Base-by-base conservation (phyloP, 1,140 invertebrate genomes). In the Ostrea denselamellosa region DNA sequence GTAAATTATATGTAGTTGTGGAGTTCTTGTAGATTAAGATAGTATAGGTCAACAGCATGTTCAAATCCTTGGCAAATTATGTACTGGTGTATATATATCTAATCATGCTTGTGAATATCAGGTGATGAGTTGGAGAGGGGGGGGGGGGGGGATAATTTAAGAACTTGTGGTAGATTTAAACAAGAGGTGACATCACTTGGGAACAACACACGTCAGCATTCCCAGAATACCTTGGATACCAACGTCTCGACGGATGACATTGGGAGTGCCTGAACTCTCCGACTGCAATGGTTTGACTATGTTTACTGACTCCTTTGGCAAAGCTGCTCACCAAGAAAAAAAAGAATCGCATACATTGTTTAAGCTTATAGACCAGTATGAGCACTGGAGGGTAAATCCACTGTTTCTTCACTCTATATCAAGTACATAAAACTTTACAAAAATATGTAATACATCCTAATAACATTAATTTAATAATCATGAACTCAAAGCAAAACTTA, bases 281-380 rank as follows among this genome's bases (percentile, higher is more conserved):
- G 88, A 71, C 65, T 51, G 86, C 58, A 89, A 84, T 3, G 88
- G 88, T 77, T 89, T 89, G 28, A 89, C 88, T 25, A 89, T 68
- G 58, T 89, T 89, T 12, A 89, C 58, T 9, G 86, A 77, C 68
- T 89, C 88, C 53, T 89, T 89, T 8, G 87, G 83, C 52, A 88
- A 52, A 12, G 87, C 87, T 87, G 82, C 17, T 34, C 14, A 25
- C 44, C 52, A 83, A 83, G n/a, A 22, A 53, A 22, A 22, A 53
- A 22, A 54, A 52, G 44, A 54, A 53, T n/a, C 14, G n/a, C 52
- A 28, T 83, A 83, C 14, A 83, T 19, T 10, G 14, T 83, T 83
- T 83, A 22, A 22, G 28, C 82, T 83, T 51, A 83, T 0, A 25
- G 53, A 83, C n/a, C 82, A 52, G 19, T 34, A 53, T 22, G 2